These are phyloP conservation scores for Poeciliopsis prolifica DNA, from an alignment of 2,113 vertebrate species.

Conservation along the genomic window DNA sequence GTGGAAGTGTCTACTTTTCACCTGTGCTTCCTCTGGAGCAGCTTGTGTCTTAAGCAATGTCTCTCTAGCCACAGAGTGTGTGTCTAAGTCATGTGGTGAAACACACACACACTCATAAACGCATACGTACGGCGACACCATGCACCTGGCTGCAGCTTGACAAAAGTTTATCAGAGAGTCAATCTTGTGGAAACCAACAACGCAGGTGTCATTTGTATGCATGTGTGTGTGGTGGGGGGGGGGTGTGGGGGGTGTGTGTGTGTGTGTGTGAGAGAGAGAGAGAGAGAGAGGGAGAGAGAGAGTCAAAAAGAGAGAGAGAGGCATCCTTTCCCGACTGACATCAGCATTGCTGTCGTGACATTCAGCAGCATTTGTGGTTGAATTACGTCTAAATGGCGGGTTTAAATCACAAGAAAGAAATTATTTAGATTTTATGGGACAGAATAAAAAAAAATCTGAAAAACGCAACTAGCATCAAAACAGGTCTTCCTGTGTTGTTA, in stretches of 20 bases:
- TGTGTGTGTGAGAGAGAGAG: not conserved
- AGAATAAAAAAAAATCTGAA: not conserved
- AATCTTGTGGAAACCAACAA: conserved; percentile 69
- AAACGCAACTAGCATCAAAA: not conserved
- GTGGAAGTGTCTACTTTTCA: conserved; percentile 49
- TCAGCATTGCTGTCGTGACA: conserved; percentile 9
- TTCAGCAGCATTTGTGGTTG: not conserved
- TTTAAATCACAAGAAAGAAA: conserved; percentile 13
- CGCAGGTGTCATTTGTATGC: conserved; percentile 68
- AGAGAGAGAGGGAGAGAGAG: not conserved
- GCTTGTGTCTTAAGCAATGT: conserved; percentile 41
- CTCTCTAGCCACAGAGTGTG: conserved; percentile 51
- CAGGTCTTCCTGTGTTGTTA: not conserved
- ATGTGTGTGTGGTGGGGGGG: no score
- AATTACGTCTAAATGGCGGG: not conserved
- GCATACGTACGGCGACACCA: conserved; percentile 32
- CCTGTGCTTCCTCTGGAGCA: conserved; percentile 45
- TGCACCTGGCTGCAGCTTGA: conserved; percentile 73
- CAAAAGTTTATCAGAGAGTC: conserved; percentile 53
- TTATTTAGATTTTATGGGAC: not conserved
- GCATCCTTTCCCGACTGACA: conserved; percentile 25
- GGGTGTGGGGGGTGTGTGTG: no score
- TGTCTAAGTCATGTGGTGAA: conserved; percentile 62
- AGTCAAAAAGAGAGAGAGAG: not conserved
- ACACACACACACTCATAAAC: conserved; percentile 18